phyloP scores from a whole-genome alignment of 2,797 vertebrate genomes.

The Falco cherrug region DNA sequence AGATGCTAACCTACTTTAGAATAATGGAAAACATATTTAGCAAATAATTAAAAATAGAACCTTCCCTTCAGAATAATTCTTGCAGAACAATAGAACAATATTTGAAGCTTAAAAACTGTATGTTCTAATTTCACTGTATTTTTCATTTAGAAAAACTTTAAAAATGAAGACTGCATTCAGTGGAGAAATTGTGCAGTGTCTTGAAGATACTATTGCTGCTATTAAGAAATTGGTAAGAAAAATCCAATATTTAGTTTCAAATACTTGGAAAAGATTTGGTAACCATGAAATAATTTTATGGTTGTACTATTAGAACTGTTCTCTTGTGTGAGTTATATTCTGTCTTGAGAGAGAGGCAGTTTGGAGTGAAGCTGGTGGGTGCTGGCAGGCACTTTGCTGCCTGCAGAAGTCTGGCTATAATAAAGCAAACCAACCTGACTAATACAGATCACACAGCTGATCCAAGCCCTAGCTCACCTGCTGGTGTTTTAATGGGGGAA shows the following conservation, averaged over 20 bases:
- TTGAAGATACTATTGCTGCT: slow-evolving; percentile 75
- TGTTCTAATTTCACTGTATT: not conserved
- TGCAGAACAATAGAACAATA: not conserved
- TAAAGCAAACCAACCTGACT: not conserved
- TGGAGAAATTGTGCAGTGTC: slow-evolving; percentile 75
- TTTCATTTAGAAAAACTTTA: slow-evolving; percentile 76
- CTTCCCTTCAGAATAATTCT: not conserved
- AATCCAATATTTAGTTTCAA: not conserved
- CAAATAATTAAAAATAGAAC: not conserved
- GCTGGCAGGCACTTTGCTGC: not conserved
- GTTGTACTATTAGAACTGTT: not conserved
- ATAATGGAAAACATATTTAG: not conserved
- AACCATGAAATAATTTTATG: not conserved
- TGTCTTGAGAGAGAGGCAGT: not conserved
- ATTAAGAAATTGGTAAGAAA: slow-evolving; percentile 78
- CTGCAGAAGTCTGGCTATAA: not conserved
- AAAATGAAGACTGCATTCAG: slow-evolving; percentile 75
- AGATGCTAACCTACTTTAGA: slow-evolving; percentile 21
- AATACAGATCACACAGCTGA: not conserved
- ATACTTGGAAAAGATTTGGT: not conserved
- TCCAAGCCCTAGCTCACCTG: not conserved
- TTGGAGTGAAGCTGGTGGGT: not conserved
- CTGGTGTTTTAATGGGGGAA: not conserved
- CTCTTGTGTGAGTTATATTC: not conserved
- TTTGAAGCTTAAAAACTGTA: not conserved